Percentiles rank a stretch among this genome's conserved stretches.
Conservation (phyloP, 2,888 invertebrate species). For the Pyrrhosoma nymphula region DNA sequence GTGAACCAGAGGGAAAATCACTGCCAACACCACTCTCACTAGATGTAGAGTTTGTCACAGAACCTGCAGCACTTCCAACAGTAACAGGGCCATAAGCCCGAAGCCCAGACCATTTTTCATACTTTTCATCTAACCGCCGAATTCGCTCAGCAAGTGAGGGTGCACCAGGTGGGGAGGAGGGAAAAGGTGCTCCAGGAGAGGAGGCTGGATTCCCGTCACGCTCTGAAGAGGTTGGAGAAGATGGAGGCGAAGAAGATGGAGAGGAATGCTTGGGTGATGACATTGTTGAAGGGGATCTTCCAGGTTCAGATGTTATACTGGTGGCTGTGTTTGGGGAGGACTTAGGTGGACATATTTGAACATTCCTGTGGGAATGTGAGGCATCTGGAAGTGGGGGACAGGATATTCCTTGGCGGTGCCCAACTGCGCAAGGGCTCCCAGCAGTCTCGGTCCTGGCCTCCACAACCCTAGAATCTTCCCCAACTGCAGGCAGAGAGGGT, state of each 20-base stretch:
- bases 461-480: slow-evolving; percentile 45
- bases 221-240: slow-evolving; percentile 85
- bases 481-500: slow-evolving; percentile 68
- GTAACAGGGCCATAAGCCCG: slow-evolving; percentile 78
- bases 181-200: slow-evolving; percentile 78
- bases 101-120: slow-evolving; percentile 91
- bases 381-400: slow-evolving; percentile 74
- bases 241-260: slow-evolving; percentile 83
- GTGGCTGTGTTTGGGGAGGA: slow-evolving; percentile 75
- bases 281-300: slow-evolving; percentile 77
- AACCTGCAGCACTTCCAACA: slow-evolving; percentile 72
- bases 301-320: slow-evolving; percentile 76
- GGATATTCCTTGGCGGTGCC: slow-evolving; percentile 69
- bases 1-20: slow-evolving; percentile 76
- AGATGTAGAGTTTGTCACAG: slow-evolving; percentile 80
- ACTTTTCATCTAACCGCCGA: slow-evolving; percentile 94
- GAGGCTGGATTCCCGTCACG: slow-evolving; percentile 85
- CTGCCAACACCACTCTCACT: slow-evolving; percentile 76
- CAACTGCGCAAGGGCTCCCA: slow-evolving; percentile 71
- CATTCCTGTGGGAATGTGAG: slow-evolving; percentile 74
- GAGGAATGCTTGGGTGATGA: slow-evolving; percentile 75
- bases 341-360: slow-evolving; percentile 78
- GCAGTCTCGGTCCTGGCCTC: slow-evolving; percentile 71
- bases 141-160: slow-evolving; percentile 93
- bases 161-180: slow-evolving; percentile 74